Base-by-base conservation (phyloP, 1,140 invertebrate species). In the Hydropsyche tenuis region DNA sequence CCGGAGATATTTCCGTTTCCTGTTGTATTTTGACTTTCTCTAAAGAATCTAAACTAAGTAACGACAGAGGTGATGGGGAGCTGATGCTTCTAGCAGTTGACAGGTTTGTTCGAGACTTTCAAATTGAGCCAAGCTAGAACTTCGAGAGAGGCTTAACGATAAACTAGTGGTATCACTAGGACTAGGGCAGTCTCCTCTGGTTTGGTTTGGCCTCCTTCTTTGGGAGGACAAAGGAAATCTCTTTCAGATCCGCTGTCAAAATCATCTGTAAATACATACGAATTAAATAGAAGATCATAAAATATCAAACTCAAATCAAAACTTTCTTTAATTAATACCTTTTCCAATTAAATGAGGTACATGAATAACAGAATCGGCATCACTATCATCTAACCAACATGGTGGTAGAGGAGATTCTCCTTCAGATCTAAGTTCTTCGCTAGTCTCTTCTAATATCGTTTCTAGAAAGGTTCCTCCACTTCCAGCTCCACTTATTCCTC, bases 101-200 rank as follows among this genome's bases (percentile, higher is more conserved):
- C 89, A 92, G 43, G 90, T 90, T 74, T 89, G 87, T 78, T 93
- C 91, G 63, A 94, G 82, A 0, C 89, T 92, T 81, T 94, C 93
- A 80, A 94, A 94, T 81, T 94, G 92, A 23, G 93, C 84, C 25
- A 94, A 84, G 68, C 91, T 93, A 46, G 90, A 92, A 23, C 92
- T 92, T 56, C 92, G 87, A 69, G 88, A 89, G 4, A 90, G 80
- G 78, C 89, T 81, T 73, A 81, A 81, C n/a, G 87, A 86, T 62
- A 85, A 83, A 53, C 84, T 82, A 75, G 83, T 83, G 74, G 82
- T 79, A 42, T 79, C 75, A 27, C 53, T 76, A 63, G 82, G 81
- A 27, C 81, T 85, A 62, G 79, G 82, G 74, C 72, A 79, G 74
- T 83, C 81, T 78, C 82, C 78, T 46, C 72, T 45, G 1, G 37